phyloP scores from a whole-genome alignment of 2,888 invertebrate species.

The Glyphotaelius pellucidus region DNA sequence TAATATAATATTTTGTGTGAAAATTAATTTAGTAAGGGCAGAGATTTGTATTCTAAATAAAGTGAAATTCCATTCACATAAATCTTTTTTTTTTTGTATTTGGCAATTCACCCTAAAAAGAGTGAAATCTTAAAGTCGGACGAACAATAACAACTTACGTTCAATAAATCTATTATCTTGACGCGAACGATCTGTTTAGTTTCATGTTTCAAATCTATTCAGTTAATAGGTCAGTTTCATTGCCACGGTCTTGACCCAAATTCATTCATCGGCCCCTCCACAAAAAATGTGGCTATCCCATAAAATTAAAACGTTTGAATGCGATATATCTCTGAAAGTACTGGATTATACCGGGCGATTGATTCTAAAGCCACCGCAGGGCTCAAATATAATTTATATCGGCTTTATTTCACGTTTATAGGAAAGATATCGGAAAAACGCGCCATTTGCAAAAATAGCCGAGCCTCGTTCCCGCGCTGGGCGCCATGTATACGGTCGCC shows the following conservation, averaged over 20 bases:
- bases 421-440: constrained; percentile 28
- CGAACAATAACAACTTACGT: not conserved
- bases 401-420: not conserved
- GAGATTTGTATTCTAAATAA: too few relatives aligned
- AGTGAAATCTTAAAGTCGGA: not conserved
- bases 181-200: not conserved
- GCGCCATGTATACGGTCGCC: constrained; percentile 42
- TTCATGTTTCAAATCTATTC: not conserved
- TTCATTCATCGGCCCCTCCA: not conserved
- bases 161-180: not conserved
- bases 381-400: not conserved
- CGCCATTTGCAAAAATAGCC: constrained; percentile 41
- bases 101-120: too few relatives aligned
- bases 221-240: constrained; percentile 40
- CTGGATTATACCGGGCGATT: not conserved
- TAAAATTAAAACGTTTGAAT: not conserved
- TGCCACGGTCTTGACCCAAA: constrained; percentile 31
- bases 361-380: not conserved
- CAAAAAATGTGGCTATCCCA: not conserved
- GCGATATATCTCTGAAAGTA: not conserved
- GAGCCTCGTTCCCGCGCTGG: constrained; percentile 27
- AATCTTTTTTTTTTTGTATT: too few relatives aligned
- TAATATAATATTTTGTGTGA: too few relatives aligned
- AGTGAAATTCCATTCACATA: not conserved
- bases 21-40: too few relatives aligned